Conservation (phyloP, 2,113 vertebrate genomes). For the Ailurus styani region DNA sequence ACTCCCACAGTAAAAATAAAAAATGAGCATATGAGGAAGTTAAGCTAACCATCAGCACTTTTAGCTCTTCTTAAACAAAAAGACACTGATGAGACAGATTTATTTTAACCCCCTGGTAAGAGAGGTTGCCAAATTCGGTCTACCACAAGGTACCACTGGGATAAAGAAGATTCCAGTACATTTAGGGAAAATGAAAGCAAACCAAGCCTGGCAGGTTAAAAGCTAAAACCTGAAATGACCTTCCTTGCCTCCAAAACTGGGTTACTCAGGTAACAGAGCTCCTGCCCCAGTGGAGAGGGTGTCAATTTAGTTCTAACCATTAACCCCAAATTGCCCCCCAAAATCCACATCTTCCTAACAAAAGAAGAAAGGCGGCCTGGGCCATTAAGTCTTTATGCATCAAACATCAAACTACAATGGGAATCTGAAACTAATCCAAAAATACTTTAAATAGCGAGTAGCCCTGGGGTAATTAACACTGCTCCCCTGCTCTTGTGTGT, state of each 20-base stretch:
- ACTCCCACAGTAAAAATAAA: slow-evolving; percentile 54
- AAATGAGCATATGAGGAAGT: not conserved
- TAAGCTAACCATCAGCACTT: slow-evolving; percentile 53
- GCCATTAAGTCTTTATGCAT: not conserved
- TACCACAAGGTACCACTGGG: not conserved
- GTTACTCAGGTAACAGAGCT: not conserved
- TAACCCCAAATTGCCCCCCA: not conserved
- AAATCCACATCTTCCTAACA: not conserved
- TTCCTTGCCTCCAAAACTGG: not conserved
- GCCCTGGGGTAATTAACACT: not conserved
- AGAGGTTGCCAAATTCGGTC: not conserved
- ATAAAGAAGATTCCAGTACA: not conserved
- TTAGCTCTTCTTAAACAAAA: slow-evolving; percentile 54
- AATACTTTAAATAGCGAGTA: slow-evolving; percentile 37
- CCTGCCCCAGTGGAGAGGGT: not conserved
- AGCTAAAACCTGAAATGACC: not conserved
- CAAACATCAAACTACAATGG: slow-evolving; percentile 27
- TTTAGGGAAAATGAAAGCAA: not conserved
- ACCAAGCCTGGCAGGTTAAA: not conserved
- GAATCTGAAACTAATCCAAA: slow-evolving; percentile 41
- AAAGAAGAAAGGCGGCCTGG: not conserved
- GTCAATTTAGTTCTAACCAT: not conserved
- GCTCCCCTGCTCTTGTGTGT: not conserved
- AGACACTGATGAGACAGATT: slow-evolving; percentile 45
- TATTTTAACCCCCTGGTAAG: slow-evolving; percentile 50